Percentiles rank a stretch among this genome's conserved stretches.
These are phyloP conservation scores for Nudaria mundana DNA, from an alignment of 2,888 invertebrate species.

Conservation along the genomic window DNA sequence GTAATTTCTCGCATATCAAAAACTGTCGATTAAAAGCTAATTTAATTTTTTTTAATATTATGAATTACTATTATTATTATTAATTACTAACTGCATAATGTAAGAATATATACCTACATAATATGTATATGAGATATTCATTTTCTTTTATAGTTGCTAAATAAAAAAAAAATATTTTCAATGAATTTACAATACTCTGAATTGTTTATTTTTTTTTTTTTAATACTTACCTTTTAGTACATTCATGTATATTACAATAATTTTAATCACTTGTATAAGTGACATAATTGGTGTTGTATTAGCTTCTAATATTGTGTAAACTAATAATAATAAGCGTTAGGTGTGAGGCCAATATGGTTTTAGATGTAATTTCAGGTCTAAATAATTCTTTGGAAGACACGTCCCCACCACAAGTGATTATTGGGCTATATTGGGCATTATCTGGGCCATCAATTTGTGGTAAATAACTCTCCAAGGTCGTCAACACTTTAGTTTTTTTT, in stretches of 20 bases:
- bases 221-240: slow-evolving; percentile 15
- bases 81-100: no score
- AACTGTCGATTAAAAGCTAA: no score
- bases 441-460: slow-evolving; percentile 61
- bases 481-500: slow-evolving; percentile 23
- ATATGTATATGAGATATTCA: slow-evolving; percentile 28
- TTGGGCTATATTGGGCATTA: slow-evolving; percentile 69
- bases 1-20: no score
- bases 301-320: slow-evolving; percentile 34
- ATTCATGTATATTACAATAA: no score
- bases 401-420: slow-evolving; percentile 50
- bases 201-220: slow-evolving; percentile 31
- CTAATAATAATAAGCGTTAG: slow-evolving; percentile 49
- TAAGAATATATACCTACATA: slow-evolving; percentile 35
- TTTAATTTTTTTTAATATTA: no score
- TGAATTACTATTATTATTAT: no score
- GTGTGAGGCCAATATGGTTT: slow-evolving; percentile 48
- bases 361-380: slow-evolving; percentile 68
- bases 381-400: slow-evolving; percentile 51
- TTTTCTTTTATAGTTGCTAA: slow-evolving; percentile 27
- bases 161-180: slow-evolving; percentile 22
- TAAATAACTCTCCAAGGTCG: no score
- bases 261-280: slow-evolving; percentile 27
- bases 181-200: slow-evolving; percentile 37
- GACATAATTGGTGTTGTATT: slow-evolving; percentile 28